Evolutionary conservation across 1,140 invertebrate genomes (phyloP), one percentile per base, ranked within the genome.

Genomic region (Caerostris darwini): DNA sequence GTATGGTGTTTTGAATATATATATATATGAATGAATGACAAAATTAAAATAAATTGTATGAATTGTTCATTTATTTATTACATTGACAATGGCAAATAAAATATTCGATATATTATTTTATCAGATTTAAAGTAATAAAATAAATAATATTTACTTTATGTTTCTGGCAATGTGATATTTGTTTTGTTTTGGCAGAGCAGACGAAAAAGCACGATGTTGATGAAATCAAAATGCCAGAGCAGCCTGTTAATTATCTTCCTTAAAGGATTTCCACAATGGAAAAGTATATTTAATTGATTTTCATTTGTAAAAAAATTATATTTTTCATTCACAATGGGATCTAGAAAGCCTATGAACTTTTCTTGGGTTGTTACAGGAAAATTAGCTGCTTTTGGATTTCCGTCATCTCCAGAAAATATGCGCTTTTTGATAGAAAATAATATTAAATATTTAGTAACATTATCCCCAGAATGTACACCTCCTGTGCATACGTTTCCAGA

Each of bases 351-450:
- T 8, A 69, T 53, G 14, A 94, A 95, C 17, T 95, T 95, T 64
- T 95, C 94, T n/a, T 95, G 94, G 93, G 67, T 95, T 59, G 94
- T 92, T 56, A 83, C 83, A 57, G 94, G 93, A 59, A 92, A 93
- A 90, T n/a, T 97, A 53, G 97, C 97, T 34, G 97, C 97, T 0
- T 97, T 97, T 96, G 97, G 96, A 95, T 97, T 97, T 95, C 97
- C 97, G 1, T 96, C 96, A 90, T 96, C 96, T 3, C 95, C 96
- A 12, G 96, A 95, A 87, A 97, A 97, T 96, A 94, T 97, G 3
- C 96, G 97, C 64, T 97, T 96, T 95, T 95, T 97, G n/a, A 95
- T 96, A 3, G 96, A 97, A 54, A 95, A 96, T 56, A 97, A 97
- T 34, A 95, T 97, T 95, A 88, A 95, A 95, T 96, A 96, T 93